Base-by-base conservation (phyloP, 2,888 invertebrate species). In the Heliconius charithonia region DNA sequence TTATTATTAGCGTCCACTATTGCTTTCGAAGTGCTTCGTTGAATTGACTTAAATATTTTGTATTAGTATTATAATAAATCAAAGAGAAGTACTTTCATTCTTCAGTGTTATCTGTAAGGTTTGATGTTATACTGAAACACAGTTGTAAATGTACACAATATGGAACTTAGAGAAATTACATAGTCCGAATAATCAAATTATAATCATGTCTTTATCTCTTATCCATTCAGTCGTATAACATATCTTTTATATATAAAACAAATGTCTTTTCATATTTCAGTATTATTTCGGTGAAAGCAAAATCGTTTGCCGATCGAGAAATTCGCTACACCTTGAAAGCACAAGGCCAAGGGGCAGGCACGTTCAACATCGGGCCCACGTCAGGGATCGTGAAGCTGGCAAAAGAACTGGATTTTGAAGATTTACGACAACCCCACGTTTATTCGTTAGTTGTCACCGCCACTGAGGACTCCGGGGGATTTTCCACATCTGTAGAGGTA, bases 401-500 rank as follows among this genome's bases (percentile, higher is more conserved):
- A 19, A 98, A 99, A 91, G 98, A 98, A 92, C 94, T 99, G 86
- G 99, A 99, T 94, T 99, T 98, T 89, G 99, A 99, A 94, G 99
- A 99, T 92, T 95, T 98, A 82, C 95, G 98, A 73, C 99, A 99
- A 87, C 98, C 99, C 0, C 98, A 98, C 87, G 97, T 98, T 80
- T 99, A 99, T 90, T 98, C 98, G 12, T 94, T 99, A 82, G 97
- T 98, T 83, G 98, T 99, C 76, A 98, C 98, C 4, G 99, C 99
- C 41, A 99, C 99, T 1, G 99, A 99, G 93, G 99, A 99, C 92
- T 98, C 98, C n/a, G 99, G 99, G 75, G 99, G 99, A 80, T 98
- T 99, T 91, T 98, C 98, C 32, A 98, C 98, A 41, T 98, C 98
- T 67, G 98, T 98, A 83, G 98, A 98, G 96, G 98, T 98, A 94